phyloP scores from a whole-genome alignment of 2,797 vertebrate species.

The Sphenodon punctatus region DNA sequence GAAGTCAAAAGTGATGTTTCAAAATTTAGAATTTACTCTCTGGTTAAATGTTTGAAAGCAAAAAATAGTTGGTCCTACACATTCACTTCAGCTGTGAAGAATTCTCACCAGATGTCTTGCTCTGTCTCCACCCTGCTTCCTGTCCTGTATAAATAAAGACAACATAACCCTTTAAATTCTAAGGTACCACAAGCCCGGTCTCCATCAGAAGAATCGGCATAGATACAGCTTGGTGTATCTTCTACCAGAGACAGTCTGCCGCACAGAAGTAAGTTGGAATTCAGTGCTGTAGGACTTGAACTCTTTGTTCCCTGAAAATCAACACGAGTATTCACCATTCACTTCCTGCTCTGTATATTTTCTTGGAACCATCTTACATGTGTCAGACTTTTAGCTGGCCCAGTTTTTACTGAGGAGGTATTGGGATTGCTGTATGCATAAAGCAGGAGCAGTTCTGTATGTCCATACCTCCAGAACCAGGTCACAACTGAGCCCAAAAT shows the following conservation, averaged over 20 bases:
- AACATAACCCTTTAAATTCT: conserved; percentile 37
- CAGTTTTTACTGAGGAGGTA: too few relatives aligned
- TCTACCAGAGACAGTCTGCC: background rate
- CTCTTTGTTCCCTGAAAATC: fast-evolving
- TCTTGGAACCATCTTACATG: fast-evolving
- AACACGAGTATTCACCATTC: too few relatives aligned
- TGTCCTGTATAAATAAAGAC: conserved; percentile 57
- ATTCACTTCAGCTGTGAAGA: conserved; percentile 75
- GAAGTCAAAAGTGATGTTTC: conserved; percentile 61
- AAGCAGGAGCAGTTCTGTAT: background rate
- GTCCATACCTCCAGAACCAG: too few relatives aligned
- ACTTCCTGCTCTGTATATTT: too few relatives aligned
- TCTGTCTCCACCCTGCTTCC: conserved; percentile 56
- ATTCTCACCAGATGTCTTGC: conserved; percentile 73
- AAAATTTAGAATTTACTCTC: conserved; percentile 58
- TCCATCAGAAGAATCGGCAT: background rate
- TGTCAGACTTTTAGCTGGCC: background rate
- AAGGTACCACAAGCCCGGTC: background rate
- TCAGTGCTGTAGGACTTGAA: fast-evolving
- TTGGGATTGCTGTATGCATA: background rate
- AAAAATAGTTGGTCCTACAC: conserved; percentile 63
- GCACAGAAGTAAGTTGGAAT: background rate
- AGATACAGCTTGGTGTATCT: background rate
- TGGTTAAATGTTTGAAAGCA: conserved; percentile 44
- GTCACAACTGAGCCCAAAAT: too few relatives aligned